phyloP scores from a whole-genome alignment of 2,113 vertebrate species.

The Dolichallabes microphthalmus region DNA sequence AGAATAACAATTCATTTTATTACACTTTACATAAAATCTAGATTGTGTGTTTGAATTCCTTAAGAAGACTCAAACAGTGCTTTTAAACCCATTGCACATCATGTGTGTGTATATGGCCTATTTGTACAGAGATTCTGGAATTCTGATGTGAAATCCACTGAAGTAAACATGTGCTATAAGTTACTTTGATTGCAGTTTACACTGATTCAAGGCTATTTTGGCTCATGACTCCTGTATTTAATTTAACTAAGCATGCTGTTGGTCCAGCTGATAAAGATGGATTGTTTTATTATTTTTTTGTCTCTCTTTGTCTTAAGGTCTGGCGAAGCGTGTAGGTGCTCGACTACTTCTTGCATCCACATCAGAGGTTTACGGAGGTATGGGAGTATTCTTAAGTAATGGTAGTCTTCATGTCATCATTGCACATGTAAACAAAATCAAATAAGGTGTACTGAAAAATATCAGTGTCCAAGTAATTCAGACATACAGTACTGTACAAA shows the following conservation, averaged over 20 bases:
- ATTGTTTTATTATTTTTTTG: slow-evolving; percentile 4
- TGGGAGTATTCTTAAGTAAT: slow-evolving; percentile 47
- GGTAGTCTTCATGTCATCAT: not conserved
- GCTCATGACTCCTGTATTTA: not conserved
- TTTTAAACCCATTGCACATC: not conserved
- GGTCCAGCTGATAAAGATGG: not conserved
- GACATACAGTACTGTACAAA: not conserved
- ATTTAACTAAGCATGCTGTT: not conserved
- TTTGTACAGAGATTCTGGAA: not conserved
- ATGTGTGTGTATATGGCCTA: not conserved
- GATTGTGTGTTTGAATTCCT: not conserved
- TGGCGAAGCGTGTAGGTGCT: slow-evolving; percentile 95
- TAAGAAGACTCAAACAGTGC: not conserved
- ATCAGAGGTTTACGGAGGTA: slow-evolving; percentile 97
- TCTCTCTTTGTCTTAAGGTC: slow-evolving; percentile 69
- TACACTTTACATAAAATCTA: not conserved
- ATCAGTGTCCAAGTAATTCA: not conserved
- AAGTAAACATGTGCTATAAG: not conserved
- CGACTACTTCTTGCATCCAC: slow-evolving; percentile 94
- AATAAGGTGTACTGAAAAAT: not conserved
- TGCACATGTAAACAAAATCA: not conserved
- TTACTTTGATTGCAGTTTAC: not conserved
- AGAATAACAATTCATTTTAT: too few species aligned
- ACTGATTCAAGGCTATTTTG: not conserved
- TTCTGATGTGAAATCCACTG: not conserved